A percentile compares a stretch with the other conserved stretches of the same genome.
These are phyloP conservation scores for Lathamus discolor DNA, from an alignment of 2,113 vertebrate species.

Conservation along the genomic window DNA sequence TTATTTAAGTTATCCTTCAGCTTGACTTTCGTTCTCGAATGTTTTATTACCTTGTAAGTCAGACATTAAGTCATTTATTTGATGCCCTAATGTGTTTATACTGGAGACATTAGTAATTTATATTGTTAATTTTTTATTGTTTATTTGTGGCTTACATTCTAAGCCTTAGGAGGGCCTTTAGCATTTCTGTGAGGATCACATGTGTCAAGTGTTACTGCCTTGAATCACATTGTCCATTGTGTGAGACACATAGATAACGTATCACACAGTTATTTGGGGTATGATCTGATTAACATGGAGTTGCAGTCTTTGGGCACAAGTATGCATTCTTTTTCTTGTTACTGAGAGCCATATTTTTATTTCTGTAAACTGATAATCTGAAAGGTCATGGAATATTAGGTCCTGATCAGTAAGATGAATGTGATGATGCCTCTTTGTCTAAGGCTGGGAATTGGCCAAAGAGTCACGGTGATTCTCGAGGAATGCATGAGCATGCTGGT, in stretches of 20 bases:
- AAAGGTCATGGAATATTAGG: neutral
- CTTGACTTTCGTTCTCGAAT: neutral
- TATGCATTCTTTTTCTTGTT: neutral
- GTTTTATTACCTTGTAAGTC: neutral
- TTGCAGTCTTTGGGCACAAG: neutral
- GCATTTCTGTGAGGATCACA: neutral
- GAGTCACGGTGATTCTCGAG: neutral
- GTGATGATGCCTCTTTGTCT: neutral
- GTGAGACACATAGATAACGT: neutral
- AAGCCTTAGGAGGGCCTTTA: neutral
- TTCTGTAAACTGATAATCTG: neutral
- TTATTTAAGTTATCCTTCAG: neutral
- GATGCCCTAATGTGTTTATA: neutral
- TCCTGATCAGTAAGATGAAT: neutral
- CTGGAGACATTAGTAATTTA: neutral
- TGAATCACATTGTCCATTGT: neutral
- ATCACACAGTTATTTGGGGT: neutral
- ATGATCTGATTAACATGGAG: neutral
- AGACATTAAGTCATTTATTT: neutral
- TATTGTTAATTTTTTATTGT: neutral
- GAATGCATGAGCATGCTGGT: neutral
- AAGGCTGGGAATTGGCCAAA: neutral
- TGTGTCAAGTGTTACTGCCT: neutral
- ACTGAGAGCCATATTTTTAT: neutral
- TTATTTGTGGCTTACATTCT: slow-evolving; percentile 12